phyloP scores from a whole-genome alignment of 53 echinoderm and acorn worm genomes.

The Hippasteria phrygiana region DNA sequence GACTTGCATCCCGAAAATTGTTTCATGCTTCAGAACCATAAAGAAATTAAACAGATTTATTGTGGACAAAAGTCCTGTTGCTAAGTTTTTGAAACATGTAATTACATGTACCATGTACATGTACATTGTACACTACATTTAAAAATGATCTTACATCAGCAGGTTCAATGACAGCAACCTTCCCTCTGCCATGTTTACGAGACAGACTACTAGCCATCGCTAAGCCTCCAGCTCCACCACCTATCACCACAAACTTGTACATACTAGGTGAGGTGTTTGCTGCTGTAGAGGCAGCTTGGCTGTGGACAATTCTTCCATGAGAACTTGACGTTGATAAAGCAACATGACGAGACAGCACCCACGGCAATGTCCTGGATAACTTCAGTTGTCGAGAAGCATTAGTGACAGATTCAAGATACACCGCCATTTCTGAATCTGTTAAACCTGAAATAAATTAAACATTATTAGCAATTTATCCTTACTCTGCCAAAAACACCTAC shows the following conservation, averaged over 20 bases:
- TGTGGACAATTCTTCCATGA: background rate
- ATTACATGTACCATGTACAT: too few relatives aligned
- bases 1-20: too few relatives aligned
- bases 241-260: slow-evolving; percentile 88
- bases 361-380: background rate
- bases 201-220: slow-evolving; percentile 82
- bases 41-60: too few relatives aligned
- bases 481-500: too few relatives aligned
- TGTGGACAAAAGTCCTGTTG: too few relatives aligned
- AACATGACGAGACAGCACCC: slow-evolving; percentile 7
- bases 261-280: slow-evolving; percentile 23
- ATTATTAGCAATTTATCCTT: too few relatives aligned
- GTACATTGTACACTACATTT: too few relatives aligned
- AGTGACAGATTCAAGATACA: background rate
- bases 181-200: slow-evolving; percentile 79
- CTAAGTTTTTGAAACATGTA: too few relatives aligned
- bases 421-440: slow-evolving; percentile 2
- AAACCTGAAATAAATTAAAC: too few relatives aligned
- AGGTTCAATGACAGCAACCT: slow-evolving; percentile 95
- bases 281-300: background rate
- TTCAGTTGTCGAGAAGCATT: background rate
- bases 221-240: slow-evolving; percentile 91
- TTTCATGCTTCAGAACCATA: too few relatives aligned
- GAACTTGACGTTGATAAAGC: background rate
- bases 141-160: slow-evolving; percentile 72